Percentiles rank a stretch among this genome's conserved stretches.
Evolutionary conservation across 2,888 invertebrate genomes (phyloP).

Genomic region (Philopedon plagiatum): DNA sequence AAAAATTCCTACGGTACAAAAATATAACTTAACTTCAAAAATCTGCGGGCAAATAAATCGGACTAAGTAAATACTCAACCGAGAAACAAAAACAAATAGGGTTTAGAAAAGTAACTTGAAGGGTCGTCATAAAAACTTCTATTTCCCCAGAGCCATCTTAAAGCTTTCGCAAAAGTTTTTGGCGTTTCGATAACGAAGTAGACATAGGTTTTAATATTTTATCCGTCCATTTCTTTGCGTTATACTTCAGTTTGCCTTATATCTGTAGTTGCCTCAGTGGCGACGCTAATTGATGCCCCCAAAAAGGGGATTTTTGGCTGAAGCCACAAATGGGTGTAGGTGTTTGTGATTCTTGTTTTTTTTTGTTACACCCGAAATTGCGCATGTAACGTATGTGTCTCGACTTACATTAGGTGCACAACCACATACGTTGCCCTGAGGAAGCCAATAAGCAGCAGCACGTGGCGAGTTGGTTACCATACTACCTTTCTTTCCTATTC

Average conservation of each 20-base stretch:
- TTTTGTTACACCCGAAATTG: no score
- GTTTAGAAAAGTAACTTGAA: conserved; percentile 3
- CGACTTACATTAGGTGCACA: no score
- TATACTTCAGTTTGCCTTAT: neutral
- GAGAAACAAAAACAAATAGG: conserved; percentile 8
- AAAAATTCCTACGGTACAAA: no score
- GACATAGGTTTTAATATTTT: conserved; percentile 35
- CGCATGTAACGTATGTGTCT: no score
- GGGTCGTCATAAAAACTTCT: conserved; percentile 13
- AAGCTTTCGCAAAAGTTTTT: conserved; percentile 28
- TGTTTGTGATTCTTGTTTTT: no score
- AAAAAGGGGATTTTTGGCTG: no score
- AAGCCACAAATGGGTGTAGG: neutral
- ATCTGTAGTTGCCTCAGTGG: no score
- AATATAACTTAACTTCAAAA: neutral
- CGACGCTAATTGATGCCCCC: no score
- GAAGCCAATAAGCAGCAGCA: no score
- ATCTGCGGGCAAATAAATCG: neutral
- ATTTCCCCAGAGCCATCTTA: conserved; percentile 26
- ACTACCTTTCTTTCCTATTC: no score
- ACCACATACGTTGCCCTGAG: no score
- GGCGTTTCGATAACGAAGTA: conserved; percentile 26
- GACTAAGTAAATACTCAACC: neutral
- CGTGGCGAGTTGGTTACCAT: no score
- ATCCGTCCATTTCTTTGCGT: neutral